Conservation (phyloP, 2,113 vertebrate genomes). For the Anolis sagrei region DNA sequence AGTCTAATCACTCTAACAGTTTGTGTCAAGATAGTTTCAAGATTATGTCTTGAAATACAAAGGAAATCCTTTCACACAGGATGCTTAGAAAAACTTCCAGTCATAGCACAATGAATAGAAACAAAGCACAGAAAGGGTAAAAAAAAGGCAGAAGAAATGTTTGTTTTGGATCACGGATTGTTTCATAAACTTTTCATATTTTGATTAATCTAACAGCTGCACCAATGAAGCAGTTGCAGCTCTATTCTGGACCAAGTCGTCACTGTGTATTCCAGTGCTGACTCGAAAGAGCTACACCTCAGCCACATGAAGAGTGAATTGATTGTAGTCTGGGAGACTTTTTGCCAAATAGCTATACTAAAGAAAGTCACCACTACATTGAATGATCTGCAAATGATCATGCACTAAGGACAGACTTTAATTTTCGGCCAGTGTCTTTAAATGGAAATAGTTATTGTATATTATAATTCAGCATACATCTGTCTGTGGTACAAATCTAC, state of each 20-base stretch:
- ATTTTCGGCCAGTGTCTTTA: not conserved
- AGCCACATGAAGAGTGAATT: not conserved
- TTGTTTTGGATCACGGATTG: not conserved
- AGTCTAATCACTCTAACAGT: not conserved
- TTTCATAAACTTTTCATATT: not conserved
- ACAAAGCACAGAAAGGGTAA: not conserved
- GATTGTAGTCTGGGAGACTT: not conserved
- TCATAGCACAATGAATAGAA: not conserved
- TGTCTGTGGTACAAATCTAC: no score
- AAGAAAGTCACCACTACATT: not conserved
- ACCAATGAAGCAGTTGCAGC: no score
- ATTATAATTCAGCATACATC: not conserved
- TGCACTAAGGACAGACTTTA: not conserved
- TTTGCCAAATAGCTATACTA: not conserved
- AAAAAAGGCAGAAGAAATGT: not conserved
- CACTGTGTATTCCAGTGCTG: not conserved
- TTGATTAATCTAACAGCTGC: not conserved
- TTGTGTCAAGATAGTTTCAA: not conserved
- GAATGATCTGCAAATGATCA: not conserved
- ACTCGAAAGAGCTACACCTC: not conserved
- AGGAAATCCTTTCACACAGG: not conserved
- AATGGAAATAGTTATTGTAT: not conserved
- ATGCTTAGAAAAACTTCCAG: not conserved
- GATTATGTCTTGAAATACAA: not conserved
- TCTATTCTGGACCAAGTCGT: not conserved